Percentiles rank a stretch among this genome's conserved stretches.
Conservation (phyloP, 2,113 vertebrate species). For the Illadopsis cleaveri region DNA sequence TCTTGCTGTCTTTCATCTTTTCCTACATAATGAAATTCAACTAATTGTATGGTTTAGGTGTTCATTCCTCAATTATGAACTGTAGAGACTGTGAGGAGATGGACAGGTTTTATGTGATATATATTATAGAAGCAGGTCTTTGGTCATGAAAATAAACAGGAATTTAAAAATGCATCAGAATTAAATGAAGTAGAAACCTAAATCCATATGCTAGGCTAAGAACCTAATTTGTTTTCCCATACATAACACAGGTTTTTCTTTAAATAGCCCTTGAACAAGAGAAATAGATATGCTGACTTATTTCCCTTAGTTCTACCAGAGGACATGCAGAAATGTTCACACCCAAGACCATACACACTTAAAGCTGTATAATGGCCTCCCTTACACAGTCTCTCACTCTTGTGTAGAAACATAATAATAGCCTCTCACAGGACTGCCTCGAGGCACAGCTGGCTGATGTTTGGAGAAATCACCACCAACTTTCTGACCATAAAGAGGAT, state of each 20-base stretch:
- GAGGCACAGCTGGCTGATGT: background rate
- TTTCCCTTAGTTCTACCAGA: background rate
- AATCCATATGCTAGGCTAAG: constrained; percentile 1
- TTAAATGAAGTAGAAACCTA: constrained; percentile 1
- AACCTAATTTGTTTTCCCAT: constrained; percentile 39
- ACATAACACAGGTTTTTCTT: background rate
- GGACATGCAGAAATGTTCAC: background rate
- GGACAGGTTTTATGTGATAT: constrained; percentile 44
- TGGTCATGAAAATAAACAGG: constrained; percentile 30
- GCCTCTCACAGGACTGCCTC: background rate
- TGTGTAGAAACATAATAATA: background rate
- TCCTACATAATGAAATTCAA: constrained; percentile 58
- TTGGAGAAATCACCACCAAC: background rate
- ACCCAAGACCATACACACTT: too few relatives aligned
- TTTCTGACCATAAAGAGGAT: background rate
- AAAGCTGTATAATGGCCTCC: background rate
- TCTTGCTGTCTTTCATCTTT: constrained; percentile 63
- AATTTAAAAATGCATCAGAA: constrained; percentile 50
- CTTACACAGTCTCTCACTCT: background rate
- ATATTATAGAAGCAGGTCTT: background rate
- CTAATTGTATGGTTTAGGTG: constrained; percentile 46
- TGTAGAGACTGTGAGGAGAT: constrained; percentile 30
- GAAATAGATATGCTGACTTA: background rate
- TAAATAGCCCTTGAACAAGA: background rate
- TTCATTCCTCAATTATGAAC: constrained; percentile 4